Conservation (phyloP, 1,140 invertebrate species). For the Lepidurus apus region DNA sequence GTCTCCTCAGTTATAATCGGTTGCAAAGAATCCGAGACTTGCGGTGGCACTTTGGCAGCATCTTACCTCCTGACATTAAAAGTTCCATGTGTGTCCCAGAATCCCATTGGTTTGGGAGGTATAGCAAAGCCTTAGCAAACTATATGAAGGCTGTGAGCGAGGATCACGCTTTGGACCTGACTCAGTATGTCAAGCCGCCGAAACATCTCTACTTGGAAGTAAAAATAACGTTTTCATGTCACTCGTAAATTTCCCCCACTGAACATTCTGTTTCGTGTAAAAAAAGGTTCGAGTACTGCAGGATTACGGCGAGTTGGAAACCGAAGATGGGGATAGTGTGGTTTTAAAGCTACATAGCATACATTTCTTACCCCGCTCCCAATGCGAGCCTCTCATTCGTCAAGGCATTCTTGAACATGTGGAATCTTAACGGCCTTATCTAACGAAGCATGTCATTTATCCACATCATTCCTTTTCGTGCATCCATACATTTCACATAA, state of each 20-base stretch:
- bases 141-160: slow-evolving; percentile 82
- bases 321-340: slow-evolving; percentile 84
- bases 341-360: slow-evolving; percentile 85
- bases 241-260: slow-evolving; percentile 34
- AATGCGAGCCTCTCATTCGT: slow-evolving; percentile 85
- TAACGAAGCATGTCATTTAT: slow-evolving; percentile 12
- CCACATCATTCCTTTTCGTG: background rate
- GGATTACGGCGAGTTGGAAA: slow-evolving; percentile 90
- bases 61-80: slow-evolving; percentile 78
- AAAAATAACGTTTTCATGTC: slow-evolving; percentile 36
- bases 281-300: slow-evolving; percentile 70
- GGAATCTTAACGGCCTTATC: slow-evolving; percentile 21
- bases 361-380: slow-evolving; percentile 78
- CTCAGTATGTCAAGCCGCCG: slow-evolving; percentile 80
- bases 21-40: slow-evolving; percentile 70
- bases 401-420: slow-evolving; percentile 86
- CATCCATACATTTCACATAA: background rate
- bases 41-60: slow-evolving; percentile 88
- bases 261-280: background rate
- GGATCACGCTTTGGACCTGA: slow-evolving; percentile 74
- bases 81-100: slow-evolving; percentile 73
- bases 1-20: slow-evolving; percentile 56
- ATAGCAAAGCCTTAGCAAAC: slow-evolving; percentile 75
- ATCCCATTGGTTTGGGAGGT: slow-evolving; percentile 77
- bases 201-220: slow-evolving; percentile 87